Conservation (phyloP, 2,888 invertebrate genomes). For the Sclerodermus sp. region DNA sequence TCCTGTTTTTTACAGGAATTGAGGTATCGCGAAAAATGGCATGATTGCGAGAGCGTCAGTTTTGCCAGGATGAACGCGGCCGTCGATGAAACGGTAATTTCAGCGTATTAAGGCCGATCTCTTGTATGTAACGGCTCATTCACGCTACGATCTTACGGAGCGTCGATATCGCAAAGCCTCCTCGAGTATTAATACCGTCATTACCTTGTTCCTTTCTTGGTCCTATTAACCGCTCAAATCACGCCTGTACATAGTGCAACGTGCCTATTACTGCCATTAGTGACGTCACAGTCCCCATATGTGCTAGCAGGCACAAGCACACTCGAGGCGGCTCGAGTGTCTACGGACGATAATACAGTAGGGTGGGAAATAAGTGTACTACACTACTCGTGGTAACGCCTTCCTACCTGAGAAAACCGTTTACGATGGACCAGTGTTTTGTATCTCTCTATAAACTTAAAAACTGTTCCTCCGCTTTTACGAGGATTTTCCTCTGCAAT, state of each 20-base stretch:
- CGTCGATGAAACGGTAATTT: constrained; percentile 33
- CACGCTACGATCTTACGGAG: background rate
- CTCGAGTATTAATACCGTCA: constrained; percentile 35
- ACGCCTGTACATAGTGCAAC: constrained; percentile 27
- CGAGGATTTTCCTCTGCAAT: too few relatives aligned
- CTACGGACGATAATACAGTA: too few relatives aligned
- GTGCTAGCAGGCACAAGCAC: constrained; percentile 19
- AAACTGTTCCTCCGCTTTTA: too few relatives aligned
- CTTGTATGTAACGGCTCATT: constrained; percentile 27
- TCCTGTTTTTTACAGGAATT: too few relatives aligned
- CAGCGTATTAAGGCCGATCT: constrained; percentile 34
- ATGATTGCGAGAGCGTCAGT: constrained; percentile 6
- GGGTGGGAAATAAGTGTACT: too few relatives aligned
- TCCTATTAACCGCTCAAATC: constrained; percentile 26
- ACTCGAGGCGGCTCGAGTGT: too few relatives aligned
- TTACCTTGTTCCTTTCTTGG: constrained; percentile 35
- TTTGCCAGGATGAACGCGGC: constrained; percentile 2
- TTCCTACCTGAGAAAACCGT: too few relatives aligned
- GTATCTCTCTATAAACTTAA: too few relatives aligned
- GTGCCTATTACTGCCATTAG: constrained; percentile 38
- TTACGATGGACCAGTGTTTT: too few relatives aligned
- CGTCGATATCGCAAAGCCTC: constrained; percentile 17
- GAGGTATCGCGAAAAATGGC: constrained; percentile 15
- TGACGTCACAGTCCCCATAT: constrained; percentile 20
- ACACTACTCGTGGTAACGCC: too few relatives aligned